Base-by-base conservation (phyloP, 1,140 invertebrate genomes). In the Globodera rostochiensis region DNA sequence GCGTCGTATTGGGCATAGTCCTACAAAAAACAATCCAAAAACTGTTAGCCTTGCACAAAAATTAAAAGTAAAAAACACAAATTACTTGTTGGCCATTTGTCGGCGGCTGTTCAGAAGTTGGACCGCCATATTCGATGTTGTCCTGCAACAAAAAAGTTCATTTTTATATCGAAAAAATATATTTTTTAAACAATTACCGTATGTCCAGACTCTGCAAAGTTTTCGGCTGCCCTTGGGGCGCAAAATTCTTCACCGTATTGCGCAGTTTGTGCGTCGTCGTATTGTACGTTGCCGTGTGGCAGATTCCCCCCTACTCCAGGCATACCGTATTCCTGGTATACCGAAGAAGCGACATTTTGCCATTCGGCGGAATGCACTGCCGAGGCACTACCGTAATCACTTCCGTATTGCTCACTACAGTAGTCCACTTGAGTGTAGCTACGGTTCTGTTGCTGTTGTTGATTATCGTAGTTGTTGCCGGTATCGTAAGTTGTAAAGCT, bases 291-390 rank as follows among this genome's bases (percentile, higher is more conserved):
- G 19, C 19, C 57, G 6, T 53, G 53, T 53, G 53, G 53, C 53
- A 19, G 13, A 64, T 13, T 19, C 19, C 13, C 57, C 15, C 36
- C 36, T 1, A 36, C 36, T 36, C 0, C 57, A 5, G 57, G 11
- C 15, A 64, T 47, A 47, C 69, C 69, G 69, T 71, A 71, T 45
- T 21, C 69, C n/a, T 7, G 9, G 25, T 71, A 47, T 36, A 7
- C 4, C 69, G 69, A 9, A 71, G 60, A 66, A 21, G 13, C 75
- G 13, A 15, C 45, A 67, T 77, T 36, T 36, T 36, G 36, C 36
- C 36, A 77, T 77, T 15, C 77, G 80, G 25, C 57, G 8, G 77
- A 25, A n/a, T 49, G 36, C 36, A 36, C 36, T 36, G 36, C 36
- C 36, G 36, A 36, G 36, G 36, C 36, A 36, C 36, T 60, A 13